Percentiles rank a stretch among this genome's conserved stretches.
Evolutionary conservation across 2,888 invertebrate species (phyloP).

Genomic region (Eupeodes luniger): DNA sequence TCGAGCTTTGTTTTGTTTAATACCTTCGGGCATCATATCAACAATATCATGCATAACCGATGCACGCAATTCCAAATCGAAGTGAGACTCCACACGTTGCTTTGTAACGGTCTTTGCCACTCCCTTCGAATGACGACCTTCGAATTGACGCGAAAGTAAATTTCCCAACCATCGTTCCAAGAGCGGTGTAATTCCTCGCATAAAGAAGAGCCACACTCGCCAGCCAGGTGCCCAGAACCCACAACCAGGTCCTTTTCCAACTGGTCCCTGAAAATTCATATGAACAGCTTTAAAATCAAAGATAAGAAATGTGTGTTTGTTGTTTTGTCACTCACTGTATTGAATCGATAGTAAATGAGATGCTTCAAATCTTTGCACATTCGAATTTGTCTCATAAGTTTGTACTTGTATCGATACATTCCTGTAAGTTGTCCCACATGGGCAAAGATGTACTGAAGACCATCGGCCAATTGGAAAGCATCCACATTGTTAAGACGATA

Average conservation of each 20-base stretch:
- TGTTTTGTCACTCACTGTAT: constrained; percentile 89
- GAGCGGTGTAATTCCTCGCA: constrained; percentile 99
- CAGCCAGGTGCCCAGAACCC: constrained; percentile 99
- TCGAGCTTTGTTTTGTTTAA: constrained; percentile 99
- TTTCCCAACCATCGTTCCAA: constrained; percentile 99
- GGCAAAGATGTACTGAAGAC: constrained; percentile 99
- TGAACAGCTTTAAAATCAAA: constrained; percentile 24
- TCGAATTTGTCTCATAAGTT: constrained; percentile 98
- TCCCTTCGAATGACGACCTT: constrained; percentile 99
- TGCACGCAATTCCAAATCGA: constrained; percentile 98
- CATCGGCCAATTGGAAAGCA: constrained; percentile 99
- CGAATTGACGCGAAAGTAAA: constrained; percentile 98
- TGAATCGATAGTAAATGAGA: constrained; percentile 99
- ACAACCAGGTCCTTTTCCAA: constrained; percentile 99
- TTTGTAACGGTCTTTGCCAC: constrained; percentile 99
- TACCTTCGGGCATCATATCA: constrained; percentile 99
- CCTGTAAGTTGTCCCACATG: constrained; percentile 99
- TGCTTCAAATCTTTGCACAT: constrained; percentile 99
- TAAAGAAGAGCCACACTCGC: constrained; percentile 99
- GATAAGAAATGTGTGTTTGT: background rate
- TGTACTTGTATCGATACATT: constrained; percentile 99
- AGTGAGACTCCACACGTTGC: constrained; percentile 99
- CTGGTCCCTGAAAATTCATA: constrained; percentile 89
- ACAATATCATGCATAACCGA: constrained; percentile 99
- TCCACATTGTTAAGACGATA: constrained; percentile 99